Conservation (phyloP, 2,888 invertebrate species). For the Noctua comes region DNA sequence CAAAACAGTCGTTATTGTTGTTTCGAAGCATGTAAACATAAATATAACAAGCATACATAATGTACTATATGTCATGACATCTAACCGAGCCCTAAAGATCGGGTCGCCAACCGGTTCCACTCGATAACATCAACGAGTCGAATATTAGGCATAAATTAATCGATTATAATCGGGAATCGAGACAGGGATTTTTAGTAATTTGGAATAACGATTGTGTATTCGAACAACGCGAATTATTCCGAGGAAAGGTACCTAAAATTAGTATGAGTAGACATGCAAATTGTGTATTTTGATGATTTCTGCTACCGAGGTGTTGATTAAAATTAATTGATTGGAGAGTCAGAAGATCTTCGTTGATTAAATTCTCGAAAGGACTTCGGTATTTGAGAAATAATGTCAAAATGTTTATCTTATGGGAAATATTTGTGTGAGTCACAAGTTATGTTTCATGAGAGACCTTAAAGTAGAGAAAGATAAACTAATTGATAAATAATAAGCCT, state of each 20-base stretch:
- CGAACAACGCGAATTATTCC: constrained; percentile 33
- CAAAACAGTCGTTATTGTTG: constrained; percentile 58
- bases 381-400: constrained; percentile 2
- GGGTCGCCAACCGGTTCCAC: constrained; percentile 69
- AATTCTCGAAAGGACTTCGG: constrained; percentile 11
- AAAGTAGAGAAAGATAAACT: background rate
- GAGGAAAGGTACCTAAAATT: constrained; percentile 6
- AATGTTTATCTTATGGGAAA: background rate
- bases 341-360: constrained; percentile 7
- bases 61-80: constrained; percentile 45
- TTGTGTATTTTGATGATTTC: constrained; percentile 19
- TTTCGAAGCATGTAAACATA: constrained; percentile 53
- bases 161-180: constrained; percentile 79
- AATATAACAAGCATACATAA: constrained; percentile 34
- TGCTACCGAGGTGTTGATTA: background rate
- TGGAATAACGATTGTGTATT: constrained; percentile 56
- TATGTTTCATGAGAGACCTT: background rate
- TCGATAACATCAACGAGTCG: constrained; percentile 78
- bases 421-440: background rate
- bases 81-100: constrained; percentile 49
- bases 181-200: constrained; percentile 53
- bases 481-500: background rate
- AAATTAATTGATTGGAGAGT: constrained; percentile 17
- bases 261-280: constrained; percentile 22
- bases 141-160: constrained; percentile 84